These are phyloP conservation scores for Harpagoxenus sublaevis DNA, from an alignment of 2,888 invertebrate species.

Conservation along the genomic window DNA sequence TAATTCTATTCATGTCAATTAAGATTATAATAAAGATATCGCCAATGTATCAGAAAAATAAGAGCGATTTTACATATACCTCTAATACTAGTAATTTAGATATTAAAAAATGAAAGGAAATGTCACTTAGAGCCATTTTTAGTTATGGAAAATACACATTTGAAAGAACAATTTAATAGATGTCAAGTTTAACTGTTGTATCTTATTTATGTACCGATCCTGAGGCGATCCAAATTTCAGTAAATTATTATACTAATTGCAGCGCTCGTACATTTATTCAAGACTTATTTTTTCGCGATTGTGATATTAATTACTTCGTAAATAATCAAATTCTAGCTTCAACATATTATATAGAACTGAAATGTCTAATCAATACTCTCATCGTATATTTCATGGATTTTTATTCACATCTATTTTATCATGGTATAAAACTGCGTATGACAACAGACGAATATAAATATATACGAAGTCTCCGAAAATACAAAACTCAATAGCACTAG, in stretches of 20 bases:
- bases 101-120: not conserved
- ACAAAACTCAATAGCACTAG: constrained; percentile 49
- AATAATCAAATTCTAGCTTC: not conserved
- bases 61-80: not conserved
- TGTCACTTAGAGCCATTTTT: not conserved
- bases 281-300: not conserved
- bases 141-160: not conserved
- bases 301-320: not conserved
- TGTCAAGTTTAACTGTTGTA: not conserved
- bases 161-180: not conserved
- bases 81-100: not conserved
- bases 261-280: not conserved
- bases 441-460: constrained; percentile 66
- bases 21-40: not conserved
- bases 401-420: constrained; percentile 69
- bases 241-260: not conserved
- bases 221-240: not conserved
- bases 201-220: not conserved
- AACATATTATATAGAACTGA: not conserved
- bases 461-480: constrained; percentile 48
- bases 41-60: not conserved
- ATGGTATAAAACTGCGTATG: constrained; percentile 67
- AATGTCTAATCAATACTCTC: constrained; percentile 41
- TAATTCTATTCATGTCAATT: not conserved
- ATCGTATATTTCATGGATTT: constrained; percentile 57